Percentiles rank a stretch among this genome's conserved stretches.
phyloP scores from a whole-genome alignment of 2,113 vertebrate species.

The Onychostoma macrolepis region DNA sequence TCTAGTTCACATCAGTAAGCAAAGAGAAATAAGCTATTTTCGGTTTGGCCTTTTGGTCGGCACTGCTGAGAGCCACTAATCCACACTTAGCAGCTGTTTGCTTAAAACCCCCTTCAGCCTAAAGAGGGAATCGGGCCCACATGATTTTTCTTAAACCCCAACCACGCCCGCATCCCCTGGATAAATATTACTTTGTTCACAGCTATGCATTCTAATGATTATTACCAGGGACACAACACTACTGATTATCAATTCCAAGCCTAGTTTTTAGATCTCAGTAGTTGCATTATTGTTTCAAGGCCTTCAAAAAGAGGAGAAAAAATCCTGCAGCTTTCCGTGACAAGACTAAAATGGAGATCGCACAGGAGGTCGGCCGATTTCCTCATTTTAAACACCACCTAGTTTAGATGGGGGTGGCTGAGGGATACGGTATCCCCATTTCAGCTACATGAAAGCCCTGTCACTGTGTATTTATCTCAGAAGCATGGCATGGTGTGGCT shows the following conservation, averaged over 20 bases:
- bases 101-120: conserved; percentile 53
- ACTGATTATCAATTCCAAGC: conserved; percentile 48
- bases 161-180: conserved; percentile 46
- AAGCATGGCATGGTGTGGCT: conserved; percentile 27
- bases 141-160: conserved; percentile 54
- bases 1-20: conserved; percentile 27
- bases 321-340: conserved; percentile 41
- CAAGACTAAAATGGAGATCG: conserved; percentile 55
- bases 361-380: conserved; percentile 47
- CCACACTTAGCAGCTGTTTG: conserved; percentile 55
- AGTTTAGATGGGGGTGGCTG: conserved; percentile 46
- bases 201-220: conserved; percentile 66
- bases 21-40: conserved; percentile 51
- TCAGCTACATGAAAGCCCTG: conserved; percentile 71
- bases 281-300: not conserved
- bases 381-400: conserved; percentile 63
- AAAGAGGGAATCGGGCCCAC: conserved; percentile 56
- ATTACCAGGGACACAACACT: conserved; percentile 47
- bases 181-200: conserved; percentile 53
- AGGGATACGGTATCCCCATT: conserved; percentile 61
- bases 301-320: conserved; percentile 9
- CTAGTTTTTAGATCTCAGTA: conserved; percentile 40
- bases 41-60: conserved; percentile 44
- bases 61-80: conserved; percentile 54
- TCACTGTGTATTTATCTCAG: conserved; percentile 69